Conservation (phyloP, 1,140 invertebrate genomes). For the Cyrtorhinus lividipennis region DNA sequence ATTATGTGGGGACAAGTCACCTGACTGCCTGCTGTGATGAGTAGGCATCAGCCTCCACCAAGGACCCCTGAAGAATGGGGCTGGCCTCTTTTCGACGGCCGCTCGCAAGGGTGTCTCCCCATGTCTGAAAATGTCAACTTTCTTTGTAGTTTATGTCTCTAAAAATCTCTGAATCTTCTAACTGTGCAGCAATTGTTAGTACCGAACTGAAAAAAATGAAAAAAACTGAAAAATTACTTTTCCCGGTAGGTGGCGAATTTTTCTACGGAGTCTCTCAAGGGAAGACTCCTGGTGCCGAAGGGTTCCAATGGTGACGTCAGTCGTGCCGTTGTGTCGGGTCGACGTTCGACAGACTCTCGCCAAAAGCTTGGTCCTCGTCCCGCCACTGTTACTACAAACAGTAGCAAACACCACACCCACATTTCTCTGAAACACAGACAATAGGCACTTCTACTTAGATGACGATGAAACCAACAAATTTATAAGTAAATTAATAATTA, state of each 20-base stretch:
- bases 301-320: background rate
- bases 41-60: constrained; percentile 20
- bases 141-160: background rate
- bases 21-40: constrained; percentile 15
- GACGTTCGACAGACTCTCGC: background rate
- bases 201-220: too few species aligned
- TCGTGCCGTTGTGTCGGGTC: background rate
- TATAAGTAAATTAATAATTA: too few species aligned
- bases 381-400: background rate
- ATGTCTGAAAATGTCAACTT: constrained; percentile 19
- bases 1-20: too few species aligned
- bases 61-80: constrained; percentile 14
- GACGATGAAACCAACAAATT: too few species aligned
- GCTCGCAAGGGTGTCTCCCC: constrained; percentile 38
- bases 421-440: constrained; percentile 13
- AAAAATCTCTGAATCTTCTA: background rate
- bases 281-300: background rate
- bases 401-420: constrained; percentile 12
- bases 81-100: constrained; percentile 47
- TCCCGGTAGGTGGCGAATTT: constrained; percentile 29
- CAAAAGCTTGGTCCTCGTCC: background rate
- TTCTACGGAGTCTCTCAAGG: constrained; percentile 37
- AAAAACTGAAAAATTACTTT: constrained; percentile 9
- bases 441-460: too few species aligned
- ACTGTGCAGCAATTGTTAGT: background rate